Evolutionary conservation across 2,888 invertebrate species (phyloP).

Genomic region (Drepanosiphum platanoidis): DNA sequence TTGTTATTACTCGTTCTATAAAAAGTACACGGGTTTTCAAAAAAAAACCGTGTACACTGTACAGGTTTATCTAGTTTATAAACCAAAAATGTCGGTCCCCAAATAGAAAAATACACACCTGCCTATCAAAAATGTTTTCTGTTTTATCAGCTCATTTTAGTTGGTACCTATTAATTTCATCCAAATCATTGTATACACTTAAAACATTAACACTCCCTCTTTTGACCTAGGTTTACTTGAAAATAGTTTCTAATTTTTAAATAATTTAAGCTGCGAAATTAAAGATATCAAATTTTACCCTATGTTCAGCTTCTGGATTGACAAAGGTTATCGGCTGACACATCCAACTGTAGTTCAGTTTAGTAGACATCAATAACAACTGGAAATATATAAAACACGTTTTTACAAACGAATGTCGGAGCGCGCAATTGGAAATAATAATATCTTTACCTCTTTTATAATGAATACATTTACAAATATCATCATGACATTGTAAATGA

Average conservation of each 20-base stretch:
- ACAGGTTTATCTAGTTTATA: no score
- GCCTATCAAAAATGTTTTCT: no score
- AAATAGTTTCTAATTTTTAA: background rate
- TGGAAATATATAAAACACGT: background rate
- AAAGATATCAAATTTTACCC: constrained; percentile 21
- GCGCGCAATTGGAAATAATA: background rate
- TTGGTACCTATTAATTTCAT: no score
- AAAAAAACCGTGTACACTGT: no score
- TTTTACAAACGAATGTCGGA: no score
- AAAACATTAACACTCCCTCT: no score
- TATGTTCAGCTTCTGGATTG: constrained; percentile 40
- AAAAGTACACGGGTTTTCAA: no score
- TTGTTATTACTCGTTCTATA: no score
- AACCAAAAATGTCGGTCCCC: no score
- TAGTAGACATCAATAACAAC: constrained; percentile 36
- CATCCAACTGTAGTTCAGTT: constrained; percentile 46
- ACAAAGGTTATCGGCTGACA: constrained; percentile 46
- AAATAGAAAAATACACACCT: no score
- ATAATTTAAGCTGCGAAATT: background rate
- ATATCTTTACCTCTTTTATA: constrained; percentile 30
- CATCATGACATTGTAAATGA: constrained; percentile 32
- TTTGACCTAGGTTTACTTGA: background rate
- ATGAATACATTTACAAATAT: constrained; percentile 28
- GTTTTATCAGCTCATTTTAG: no score
- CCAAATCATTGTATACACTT: no score